Conservation (phyloP, 2,888 invertebrate species). For the Habroteleia sp. region DNA sequence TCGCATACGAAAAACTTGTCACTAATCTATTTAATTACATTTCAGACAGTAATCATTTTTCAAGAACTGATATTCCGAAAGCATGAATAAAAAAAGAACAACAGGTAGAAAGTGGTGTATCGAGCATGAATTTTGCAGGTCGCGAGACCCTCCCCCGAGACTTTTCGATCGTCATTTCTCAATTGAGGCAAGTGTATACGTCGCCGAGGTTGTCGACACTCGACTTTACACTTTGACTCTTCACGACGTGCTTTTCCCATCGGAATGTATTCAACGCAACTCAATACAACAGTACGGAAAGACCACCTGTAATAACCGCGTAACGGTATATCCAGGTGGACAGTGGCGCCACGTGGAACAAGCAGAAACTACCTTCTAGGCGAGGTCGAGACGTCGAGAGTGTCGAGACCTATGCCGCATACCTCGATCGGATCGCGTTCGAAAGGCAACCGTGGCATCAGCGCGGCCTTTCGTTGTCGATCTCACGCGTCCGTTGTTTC, state of each 20-base stretch:
- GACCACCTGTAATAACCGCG: constrained; percentile 74
- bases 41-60: no score
- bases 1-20: no score
- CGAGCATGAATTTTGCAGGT: no score
- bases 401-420: constrained; percentile 73
- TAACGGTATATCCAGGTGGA: constrained; percentile 76
- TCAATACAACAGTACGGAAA: constrained; percentile 64
- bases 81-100: no score
- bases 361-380: constrained; percentile 74
- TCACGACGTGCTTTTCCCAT: constrained; percentile 56
- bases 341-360: constrained; percentile 74
- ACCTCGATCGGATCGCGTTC: constrained; percentile 77
- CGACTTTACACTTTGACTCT: constrained; percentile 54
- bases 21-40: no score
- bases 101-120: no score
- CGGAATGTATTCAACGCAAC: constrained; percentile 60
- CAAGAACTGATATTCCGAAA: no score
- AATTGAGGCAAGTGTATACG: constrained; percentile 33
- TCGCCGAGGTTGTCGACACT: constrained; percentile 53
- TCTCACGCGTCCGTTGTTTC: constrained; percentile 38
- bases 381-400: constrained; percentile 80
- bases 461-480: constrained; percentile 52
- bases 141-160: no score
- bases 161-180: constrained; percentile 13
- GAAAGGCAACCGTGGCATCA: constrained; percentile 71